Percentiles rank a stretch among this genome's conserved stretches.
These are phyloP conservation scores for Rhinolophus sinicus DNA, from an alignment of 2,113 vertebrate species.

Conservation along the genomic window DNA sequence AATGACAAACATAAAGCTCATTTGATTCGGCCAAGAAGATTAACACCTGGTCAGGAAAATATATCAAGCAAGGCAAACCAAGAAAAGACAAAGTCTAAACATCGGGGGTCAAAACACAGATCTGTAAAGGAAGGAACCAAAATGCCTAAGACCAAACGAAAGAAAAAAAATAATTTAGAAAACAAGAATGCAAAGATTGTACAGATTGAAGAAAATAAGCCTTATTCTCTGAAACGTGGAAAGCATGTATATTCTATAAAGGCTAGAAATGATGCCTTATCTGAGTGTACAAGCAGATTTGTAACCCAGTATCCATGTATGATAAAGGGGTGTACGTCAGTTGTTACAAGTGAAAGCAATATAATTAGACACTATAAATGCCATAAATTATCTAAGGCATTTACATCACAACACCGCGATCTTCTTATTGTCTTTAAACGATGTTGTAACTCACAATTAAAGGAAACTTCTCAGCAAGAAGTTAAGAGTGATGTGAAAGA, in stretches of 20 bases:
- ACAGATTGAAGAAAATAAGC: slow-evolving; percentile 84
- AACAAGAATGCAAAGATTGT: slow-evolving; percentile 81
- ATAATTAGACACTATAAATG: slow-evolving; percentile 96
- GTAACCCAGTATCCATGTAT: slow-evolving; percentile 96
- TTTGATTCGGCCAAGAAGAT: slow-evolving; percentile 90
- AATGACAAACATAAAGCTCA: slow-evolving; percentile 93
- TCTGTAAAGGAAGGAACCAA: slow-evolving; percentile 90
- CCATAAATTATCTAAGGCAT: slow-evolving; percentile 95
- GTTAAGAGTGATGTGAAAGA: slow-evolving; percentile 80
- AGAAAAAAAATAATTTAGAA: slow-evolving; percentile 81
- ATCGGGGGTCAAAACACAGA: slow-evolving; percentile 86
- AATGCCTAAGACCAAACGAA: slow-evolving; percentile 87
- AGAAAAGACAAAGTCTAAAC: slow-evolving; percentile 87
- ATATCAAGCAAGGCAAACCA: slow-evolving; percentile 88
- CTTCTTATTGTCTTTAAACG: slow-evolving; percentile 95
- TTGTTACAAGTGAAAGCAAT: slow-evolving; percentile 94
- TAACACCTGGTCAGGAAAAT: slow-evolving; percentile 88
- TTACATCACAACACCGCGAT: slow-evolving; percentile 93
- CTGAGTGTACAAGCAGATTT: slow-evolving; percentile 92
- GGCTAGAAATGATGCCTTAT: slow-evolving; percentile 91
- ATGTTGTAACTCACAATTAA: slow-evolving; percentile 83
- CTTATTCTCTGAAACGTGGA: slow-evolving; percentile 87
- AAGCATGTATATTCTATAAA: slow-evolving; percentile 91
- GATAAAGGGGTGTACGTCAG: slow-evolving; percentile 96
- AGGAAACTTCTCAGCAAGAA: slow-evolving; percentile 86